Base-by-base conservation (phyloP, 2,797 vertebrate genomes). In the Neomorphus geoffroyi region DNA sequence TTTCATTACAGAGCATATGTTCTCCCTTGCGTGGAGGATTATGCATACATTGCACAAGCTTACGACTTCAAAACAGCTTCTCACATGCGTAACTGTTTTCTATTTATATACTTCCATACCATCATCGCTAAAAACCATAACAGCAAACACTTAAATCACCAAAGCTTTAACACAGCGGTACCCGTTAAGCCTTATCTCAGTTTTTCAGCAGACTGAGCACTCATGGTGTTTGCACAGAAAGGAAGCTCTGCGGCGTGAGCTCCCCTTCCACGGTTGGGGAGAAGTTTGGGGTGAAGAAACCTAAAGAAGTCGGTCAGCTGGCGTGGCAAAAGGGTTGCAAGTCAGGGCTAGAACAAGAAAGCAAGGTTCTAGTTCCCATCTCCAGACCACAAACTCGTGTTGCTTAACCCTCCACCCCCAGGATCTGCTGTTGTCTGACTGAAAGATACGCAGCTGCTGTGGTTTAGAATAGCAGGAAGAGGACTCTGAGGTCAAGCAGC, bases 391-490 rank as follows among this genome's bases (percentile, higher is more conserved):
- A 70, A 13, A 22, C 30, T 8, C 4, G 7, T 3, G 10, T 14
- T 62, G 67, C 53, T 45, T 17, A 21, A 28, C 26, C 6, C 14
- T 26, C n/a, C 1, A 35, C 6, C 39, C 18, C 37, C 37, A 10
- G 7, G 6, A 4, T 13, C 27, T 22, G 9, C 21, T 6, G 13
- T 3, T 32, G 3, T 4, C 54, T 13, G 2, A 27, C 2, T 6
- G 13, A 5, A 28, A 18, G 28, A 39, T 0, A 6, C 1, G 0
- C 56, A 45, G 27, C 54, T 8, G 5, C 27, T 2, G 6, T 1
- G 3, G 37, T 33, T 7, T 5, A 4, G 22, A 9, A 4, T 3
- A 28, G 66, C 26, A 11, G 46, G 46, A 28, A 15, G 39, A 13
- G 4, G 32, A 3, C 19, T 6, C 21, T 4, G 26, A 19, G 60